Conservation (phyloP, 2,113 vertebrate genomes). For the Sciurus niger region DNA sequence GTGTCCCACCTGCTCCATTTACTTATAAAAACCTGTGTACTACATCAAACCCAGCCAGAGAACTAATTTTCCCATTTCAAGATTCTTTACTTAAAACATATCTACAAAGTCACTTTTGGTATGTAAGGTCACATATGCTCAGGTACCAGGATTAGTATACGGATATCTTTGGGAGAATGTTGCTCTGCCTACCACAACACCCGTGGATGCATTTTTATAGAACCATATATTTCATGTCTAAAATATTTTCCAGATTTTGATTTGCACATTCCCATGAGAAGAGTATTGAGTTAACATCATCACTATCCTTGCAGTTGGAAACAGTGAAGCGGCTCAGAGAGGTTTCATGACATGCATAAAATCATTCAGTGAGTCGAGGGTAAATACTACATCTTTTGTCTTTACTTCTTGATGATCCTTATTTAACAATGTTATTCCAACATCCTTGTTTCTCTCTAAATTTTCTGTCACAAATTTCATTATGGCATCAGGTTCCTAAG, state of each 20-base stretch:
- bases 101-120: not conserved
- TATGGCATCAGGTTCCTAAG: not conserved
- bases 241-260: not conserved
- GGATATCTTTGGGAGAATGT: not conserved
- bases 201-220: not conserved
- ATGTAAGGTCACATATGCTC: no score
- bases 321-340: not conserved
- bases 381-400: not conserved
- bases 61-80: not conserved
- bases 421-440: not conserved
- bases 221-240: not conserved
- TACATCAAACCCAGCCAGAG: not conserved
- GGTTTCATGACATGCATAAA: not conserved
- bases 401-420: not conserved
- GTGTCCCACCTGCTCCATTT: not conserved
- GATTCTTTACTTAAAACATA: not conserved
- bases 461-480: not conserved
- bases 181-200: not conserved
- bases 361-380: not conserved
- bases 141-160: not conserved
- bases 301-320: not conserved
- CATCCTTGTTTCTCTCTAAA: not conserved
- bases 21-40: not conserved
- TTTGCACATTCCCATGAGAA: not conserved
- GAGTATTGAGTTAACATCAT: not conserved